Base-by-base conservation (phyloP, 2,113 vertebrate species). In the Arizona elegans region DNA sequence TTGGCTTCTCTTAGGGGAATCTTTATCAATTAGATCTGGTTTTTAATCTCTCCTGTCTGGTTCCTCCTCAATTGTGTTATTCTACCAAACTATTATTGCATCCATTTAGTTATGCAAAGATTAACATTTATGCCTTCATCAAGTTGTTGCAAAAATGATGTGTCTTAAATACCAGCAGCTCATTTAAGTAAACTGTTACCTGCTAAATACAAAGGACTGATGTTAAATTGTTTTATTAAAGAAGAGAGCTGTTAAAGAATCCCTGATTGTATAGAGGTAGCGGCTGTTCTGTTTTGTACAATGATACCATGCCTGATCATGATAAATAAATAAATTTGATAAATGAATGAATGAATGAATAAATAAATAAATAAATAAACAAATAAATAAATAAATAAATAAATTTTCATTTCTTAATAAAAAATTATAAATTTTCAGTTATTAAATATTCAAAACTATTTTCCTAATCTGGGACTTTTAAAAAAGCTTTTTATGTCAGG, bases 1-100 rank as follows among this genome's bases (percentile, higher is more conserved):
- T 0, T 0, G 26, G 7, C 47, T 33, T 85, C 92, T 92, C 91
- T 0, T 0, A 0, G 0, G 58, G 0, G 3, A 47, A 53, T 13
- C 59, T 75, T 81, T 90, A 56, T 54, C 90, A 88, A 70, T 8
- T 86, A 54, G 65, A 94, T 52, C 33, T 89, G 94, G 85, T 91
- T 29, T 70, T 38, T 24, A 21, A 1, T 50, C 24, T 17, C 10
- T 17, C 75, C 81, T 11, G 6, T 29, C 91, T 15, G 75, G 2
- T 62, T 33, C 1, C 89, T 92, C 92, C 92, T n/a, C 1, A 11
- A 11, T 0, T 8, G 0, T 0, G 0, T 0, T 43, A 23, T 33
- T 10, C 8, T 3, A 5, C 21, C 0, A 0, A 3, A 10, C 17
- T 3, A 2, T 1, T n/a, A 8, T 21, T 43, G 19, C 81, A 33